Base-by-base conservation (phyloP, 1,140 invertebrate species). In the Hyles vespertilio region DNA sequence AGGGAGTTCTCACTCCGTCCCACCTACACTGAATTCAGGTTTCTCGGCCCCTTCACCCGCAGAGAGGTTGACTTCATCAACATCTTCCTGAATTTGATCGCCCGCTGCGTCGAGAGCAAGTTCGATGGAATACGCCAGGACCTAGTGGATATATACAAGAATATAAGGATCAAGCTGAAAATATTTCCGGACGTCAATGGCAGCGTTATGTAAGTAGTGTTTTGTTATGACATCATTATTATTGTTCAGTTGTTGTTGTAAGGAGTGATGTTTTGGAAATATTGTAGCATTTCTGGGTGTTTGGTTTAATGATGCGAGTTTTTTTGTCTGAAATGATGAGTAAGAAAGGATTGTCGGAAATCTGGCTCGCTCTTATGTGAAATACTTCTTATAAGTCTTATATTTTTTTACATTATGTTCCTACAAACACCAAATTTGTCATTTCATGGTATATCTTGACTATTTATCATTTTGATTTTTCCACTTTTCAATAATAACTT, bases 1-100 rank as follows among this genome's bases (percentile, higher is more conserved):
- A 51, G 32, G 8, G 70, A 77, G 12, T 77, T 77, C 22, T n/a
- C 51, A 3, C n/a, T 44, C 2, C 45, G 57, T 9, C 11, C 48
- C 1, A 43, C 49, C 1, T 72, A 51, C 53, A 55, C 50, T 0
- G 66, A 73, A 54, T 71, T 74, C 12, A 65, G 67, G 52, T 77
- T 71, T 32, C 44, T 77, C 2, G 74, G 74, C 0, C 44, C 63
- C 0, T 77, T 72, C 44, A 36, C 56, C 7, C 49, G 45, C 10
- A 36, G 51, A 0, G 60, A 72, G 34, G 11, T 52, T 0, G 47
- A 56, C 2, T 59, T 51, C 12, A 50, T 74, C 0, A 63, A 66
- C 11, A 33, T 47, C 11, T 77, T 77, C 45, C 49, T 68, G 33
- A 47, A 65, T 12, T 44, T 34, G 9, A n/a, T 48, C 2, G 32